A percentile compares a stretch with the other conserved stretches of the same genome.
Evolutionary conservation across 2,797 vertebrate species (phyloP).

Genomic region (Anniella stebbinsi): DNA sequence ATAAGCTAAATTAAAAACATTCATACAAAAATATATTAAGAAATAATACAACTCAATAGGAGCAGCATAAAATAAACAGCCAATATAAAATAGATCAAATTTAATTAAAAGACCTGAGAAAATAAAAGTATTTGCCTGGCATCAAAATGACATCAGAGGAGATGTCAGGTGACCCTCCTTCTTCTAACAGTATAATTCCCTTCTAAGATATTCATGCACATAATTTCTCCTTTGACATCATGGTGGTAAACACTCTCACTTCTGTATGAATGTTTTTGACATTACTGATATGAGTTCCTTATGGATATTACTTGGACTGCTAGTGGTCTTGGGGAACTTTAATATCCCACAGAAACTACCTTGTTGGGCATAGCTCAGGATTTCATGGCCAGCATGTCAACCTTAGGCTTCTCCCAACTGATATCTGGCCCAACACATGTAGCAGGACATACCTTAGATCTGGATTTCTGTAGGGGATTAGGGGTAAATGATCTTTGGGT

Average conservation of each 20-base stretch:
- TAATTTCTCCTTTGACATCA: neutral
- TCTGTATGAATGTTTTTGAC: neutral
- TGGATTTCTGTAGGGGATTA: neutral
- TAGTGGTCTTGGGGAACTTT: no score
- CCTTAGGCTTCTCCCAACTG: no score
- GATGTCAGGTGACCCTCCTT: neutral
- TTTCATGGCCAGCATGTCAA: neutral
- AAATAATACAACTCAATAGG: neutral
- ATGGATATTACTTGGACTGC: neutral
- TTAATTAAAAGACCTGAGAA: neutral
- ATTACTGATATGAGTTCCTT: neutral
- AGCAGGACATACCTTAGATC: neutral
- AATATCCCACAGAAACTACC: neutral
- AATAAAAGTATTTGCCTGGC: no score
- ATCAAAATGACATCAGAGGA: neutral
- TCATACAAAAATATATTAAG: neutral
- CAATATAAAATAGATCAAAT: neutral
- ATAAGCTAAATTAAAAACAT: neutral
- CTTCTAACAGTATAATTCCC: neutral
- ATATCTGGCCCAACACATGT: neutral
- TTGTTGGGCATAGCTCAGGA: neutral
- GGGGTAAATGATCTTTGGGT: neutral
- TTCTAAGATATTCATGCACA: neutral
- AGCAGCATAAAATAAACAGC: neutral
- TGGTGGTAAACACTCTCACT: constrained; percentile 1